These are phyloP conservation scores for Antennarius maculatus DNA, from an alignment of 2,797 vertebrate species.

Conservation along the genomic window DNA sequence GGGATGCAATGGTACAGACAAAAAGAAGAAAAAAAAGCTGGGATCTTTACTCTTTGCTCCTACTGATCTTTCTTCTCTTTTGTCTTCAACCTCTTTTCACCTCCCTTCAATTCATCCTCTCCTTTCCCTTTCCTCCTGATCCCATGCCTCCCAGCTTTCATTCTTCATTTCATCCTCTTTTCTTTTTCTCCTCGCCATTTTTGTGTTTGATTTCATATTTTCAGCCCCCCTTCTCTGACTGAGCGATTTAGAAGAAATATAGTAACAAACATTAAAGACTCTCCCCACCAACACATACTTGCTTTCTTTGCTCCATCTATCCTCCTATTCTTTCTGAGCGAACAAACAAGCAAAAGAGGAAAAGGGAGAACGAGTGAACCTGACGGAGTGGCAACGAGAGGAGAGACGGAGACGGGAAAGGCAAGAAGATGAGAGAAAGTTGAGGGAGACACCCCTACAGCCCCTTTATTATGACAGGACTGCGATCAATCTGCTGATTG, in stretches of 20 bases:
- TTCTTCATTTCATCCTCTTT: neutral
- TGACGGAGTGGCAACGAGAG: constrained; percentile 70
- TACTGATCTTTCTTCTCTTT: constrained; percentile 28
- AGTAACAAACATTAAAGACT: constrained; percentile 71
- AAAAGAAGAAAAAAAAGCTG: constrained; percentile 39
- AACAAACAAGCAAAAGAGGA: constrained; percentile 66
- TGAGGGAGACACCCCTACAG: constrained; percentile 76
- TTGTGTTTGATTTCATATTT: constrained; percentile 44
- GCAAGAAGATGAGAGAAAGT: constrained; percentile 37
- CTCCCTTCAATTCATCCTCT: constrained; percentile 38
- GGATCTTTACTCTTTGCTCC: constrained; percentile 66
- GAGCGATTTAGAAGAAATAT: constrained; percentile 75
- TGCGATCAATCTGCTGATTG: constrained; percentile 84
- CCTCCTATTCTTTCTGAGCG: constrained; percentile 16
- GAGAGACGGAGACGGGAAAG: constrained; percentile 30
- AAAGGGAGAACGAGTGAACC: constrained; percentile 60
- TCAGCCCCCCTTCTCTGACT: constrained; percentile 50
- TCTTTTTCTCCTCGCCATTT: neutral
- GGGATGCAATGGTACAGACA: constrained; percentile 54
- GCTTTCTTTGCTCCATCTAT: constrained; percentile 24
- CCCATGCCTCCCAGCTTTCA: neutral
- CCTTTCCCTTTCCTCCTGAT: constrained; percentile 44
- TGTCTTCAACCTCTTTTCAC: constrained; percentile 46
- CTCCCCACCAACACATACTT: constrained; percentile 9
- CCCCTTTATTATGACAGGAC: constrained; percentile 83